These are phyloP conservation scores for Leptogaster cylindrica DNA, from an alignment of 2,888 invertebrate species.

Conservation along the genomic window DNA sequence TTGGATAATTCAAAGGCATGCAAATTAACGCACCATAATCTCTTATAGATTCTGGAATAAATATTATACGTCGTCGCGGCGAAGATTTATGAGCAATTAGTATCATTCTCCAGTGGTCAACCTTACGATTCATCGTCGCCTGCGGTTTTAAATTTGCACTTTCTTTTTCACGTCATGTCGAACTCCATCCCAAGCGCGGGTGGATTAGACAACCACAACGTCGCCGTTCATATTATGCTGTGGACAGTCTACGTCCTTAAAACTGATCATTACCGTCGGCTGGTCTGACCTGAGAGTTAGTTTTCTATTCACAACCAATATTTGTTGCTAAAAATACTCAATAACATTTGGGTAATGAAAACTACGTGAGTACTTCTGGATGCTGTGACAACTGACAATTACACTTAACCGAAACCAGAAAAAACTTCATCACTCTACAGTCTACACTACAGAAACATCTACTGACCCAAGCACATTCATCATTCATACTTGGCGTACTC, in stretches of 20 bases:
- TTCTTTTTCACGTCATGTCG: background rate
- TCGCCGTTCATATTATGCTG: too few species aligned
- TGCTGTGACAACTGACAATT: too few species aligned
- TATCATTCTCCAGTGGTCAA: constrained; percentile 12
- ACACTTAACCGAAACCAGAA: background rate
- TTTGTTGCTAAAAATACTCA: too few species aligned
- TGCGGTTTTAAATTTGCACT: constrained; percentile 18
- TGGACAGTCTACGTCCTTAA: constrained; percentile 13
- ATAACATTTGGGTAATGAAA: too few species aligned
- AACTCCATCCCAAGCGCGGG: background rate
- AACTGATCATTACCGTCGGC: too few species aligned
- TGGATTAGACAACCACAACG: constrained; percentile 11
- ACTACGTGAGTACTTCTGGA: too few species aligned
- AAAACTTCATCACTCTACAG: too few species aligned
- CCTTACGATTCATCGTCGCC: constrained; percentile 8
- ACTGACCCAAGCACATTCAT: constrained; percentile 5
- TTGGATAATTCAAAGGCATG: constrained; percentile 22
- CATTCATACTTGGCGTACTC: background rate
- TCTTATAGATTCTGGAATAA: constrained; percentile 23
- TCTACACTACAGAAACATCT: too few species aligned
- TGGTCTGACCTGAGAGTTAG: too few species aligned
- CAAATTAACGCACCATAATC: constrained; percentile 14
- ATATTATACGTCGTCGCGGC: constrained; percentile 12
- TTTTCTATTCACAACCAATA: background rate
- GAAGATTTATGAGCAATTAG: constrained; percentile 32